Base-by-base conservation (phyloP, 2,113 vertebrate species). In the Hypanus sabinus region DNA sequence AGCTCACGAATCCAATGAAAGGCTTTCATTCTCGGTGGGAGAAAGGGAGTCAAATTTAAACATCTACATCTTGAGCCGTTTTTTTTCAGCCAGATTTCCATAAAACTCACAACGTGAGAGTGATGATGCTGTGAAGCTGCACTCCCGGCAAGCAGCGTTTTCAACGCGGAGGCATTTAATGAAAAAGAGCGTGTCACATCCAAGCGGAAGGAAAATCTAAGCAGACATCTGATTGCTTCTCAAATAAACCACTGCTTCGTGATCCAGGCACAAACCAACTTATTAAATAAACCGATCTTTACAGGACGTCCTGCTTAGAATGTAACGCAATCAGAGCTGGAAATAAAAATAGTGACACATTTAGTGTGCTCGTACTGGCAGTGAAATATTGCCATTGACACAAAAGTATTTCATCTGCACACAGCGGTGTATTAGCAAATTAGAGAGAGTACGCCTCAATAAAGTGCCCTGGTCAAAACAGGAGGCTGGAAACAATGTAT, bases 51-150 rank as follows among this genome's bases (percentile, higher is more conserved):
- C 94, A 77, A 94, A 95, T 95, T 95, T 95, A 96, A 95, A 95
- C 96, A 96, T 96, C 96, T 97, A 96, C 94, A 95, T 95, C 95
- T 94, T 96, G 97, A 97, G 96, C 97, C 96, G 96, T 95, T 36
- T 22, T 95, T 36, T 22, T 91, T 70, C 88, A 65, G 22, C 90
- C 36, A 12, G 68, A 46, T 73, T 55, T 22, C 36, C 38, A 88
- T 57, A 18, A 88, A n/a, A 14, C 30, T 88, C 27, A 33, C 11
- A 27, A 62, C 30, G 0, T 11, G 12, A 24, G 83, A 46, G 27
- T 24, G n/a, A 60, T 6, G 60, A 33, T 2, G 60, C 30, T 7
- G 57, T 57, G 33, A 33, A 88, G 30, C 14, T 62, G 57, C 6
- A 16, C 81, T 14, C 55, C 62, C 60, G 27, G 57, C 57, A 33